Evolutionary conservation across 2,888 invertebrate genomes (phyloP).

Genomic region (Mactromeris polynyma): DNA sequence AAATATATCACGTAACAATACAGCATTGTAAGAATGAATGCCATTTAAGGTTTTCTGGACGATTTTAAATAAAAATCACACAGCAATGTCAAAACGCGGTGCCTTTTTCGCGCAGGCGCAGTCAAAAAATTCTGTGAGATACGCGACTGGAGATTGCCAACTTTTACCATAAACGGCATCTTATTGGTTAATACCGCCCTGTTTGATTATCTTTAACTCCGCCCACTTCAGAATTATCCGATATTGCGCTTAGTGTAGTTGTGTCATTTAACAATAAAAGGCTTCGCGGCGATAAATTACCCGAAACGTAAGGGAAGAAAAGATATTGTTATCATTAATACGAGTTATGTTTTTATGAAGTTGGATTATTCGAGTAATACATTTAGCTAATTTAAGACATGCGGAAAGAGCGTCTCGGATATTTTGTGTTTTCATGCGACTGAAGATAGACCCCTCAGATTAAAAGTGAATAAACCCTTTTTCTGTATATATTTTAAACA

Average conservation of each 20-base stretch:
- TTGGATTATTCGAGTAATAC: conserved; percentile 4
- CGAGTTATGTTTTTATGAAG: background rate
- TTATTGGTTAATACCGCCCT: conserved; percentile 25
- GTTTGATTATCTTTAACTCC: conserved; percentile 28
- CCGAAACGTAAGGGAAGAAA: conserved; percentile 3
- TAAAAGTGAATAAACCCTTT: background rate
- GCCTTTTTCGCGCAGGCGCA: conserved; percentile 46
- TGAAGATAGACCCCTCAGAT: background rate
- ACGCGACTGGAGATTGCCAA: conserved; percentile 19
- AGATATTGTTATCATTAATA: conserved; percentile 15
- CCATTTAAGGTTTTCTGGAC: background rate
- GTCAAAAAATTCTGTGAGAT: conserved; percentile 24
- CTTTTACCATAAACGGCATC: conserved; percentile 17
- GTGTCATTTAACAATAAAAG: background rate
- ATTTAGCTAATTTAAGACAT: conserved; percentile 12
- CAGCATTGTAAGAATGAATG: background rate
- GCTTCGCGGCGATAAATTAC: background rate
- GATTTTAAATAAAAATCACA: conserved; percentile 45
- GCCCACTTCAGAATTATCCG: conserved; percentile 12
- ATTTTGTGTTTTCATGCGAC: background rate
- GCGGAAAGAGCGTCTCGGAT: background rate
- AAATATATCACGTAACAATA: background rate
- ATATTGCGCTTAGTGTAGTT: background rate
- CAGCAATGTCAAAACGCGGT: conserved; percentile 26
- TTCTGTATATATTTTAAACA: background rate